Evolutionary conservation across 1,140 invertebrate species (phyloP).

Genomic region (Triops cancriformis): DNA sequence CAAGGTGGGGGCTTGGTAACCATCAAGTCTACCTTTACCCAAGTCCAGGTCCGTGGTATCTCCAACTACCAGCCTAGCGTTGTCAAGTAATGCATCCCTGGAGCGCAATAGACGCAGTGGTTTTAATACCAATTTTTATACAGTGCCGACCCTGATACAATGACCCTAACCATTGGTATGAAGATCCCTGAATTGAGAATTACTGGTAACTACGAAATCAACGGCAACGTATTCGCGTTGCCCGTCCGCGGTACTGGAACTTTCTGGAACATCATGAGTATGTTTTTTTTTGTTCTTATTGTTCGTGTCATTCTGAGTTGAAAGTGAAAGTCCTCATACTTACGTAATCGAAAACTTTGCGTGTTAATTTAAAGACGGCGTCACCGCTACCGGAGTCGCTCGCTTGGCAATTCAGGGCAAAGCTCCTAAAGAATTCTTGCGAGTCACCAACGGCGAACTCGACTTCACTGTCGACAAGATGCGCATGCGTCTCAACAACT

Average conservation of each 20-base stretch:
- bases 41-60: constrained; percentile 43
- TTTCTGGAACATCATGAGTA: constrained; percentile 34
- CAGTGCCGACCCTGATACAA: constrained; percentile 33
- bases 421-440: constrained; percentile 39
- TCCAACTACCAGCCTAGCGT: constrained; percentile 31
- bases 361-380: constrained; percentile 16
- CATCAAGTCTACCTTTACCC: constrained; percentile 49
- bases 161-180: constrained; percentile 31
- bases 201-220: constrained; percentile 33
- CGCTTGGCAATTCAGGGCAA: constrained; percentile 19
- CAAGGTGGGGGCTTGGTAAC: constrained; percentile 51
- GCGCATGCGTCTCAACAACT: constrained; percentile 54
- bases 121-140: constrained; percentile 20
- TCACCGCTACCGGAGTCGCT: constrained; percentile 21
- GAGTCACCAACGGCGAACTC: constrained; percentile 47
- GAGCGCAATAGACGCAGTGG: background rate
- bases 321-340: background rate
- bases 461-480: constrained; percentile 58
- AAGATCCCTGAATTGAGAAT: constrained; percentile 33
- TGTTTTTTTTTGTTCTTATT: background rate
- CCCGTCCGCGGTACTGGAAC: constrained; percentile 33
- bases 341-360: background rate
- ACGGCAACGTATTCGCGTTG: constrained; percentile 34
- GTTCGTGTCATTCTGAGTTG: background rate
- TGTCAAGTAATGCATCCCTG: constrained; percentile 30